A percentile compares a stretch with the other conserved stretches of the same genome.
phyloP scores from a whole-genome alignment of 2,888 invertebrate genomes.

The Temnothorax ravouxi region DNA sequence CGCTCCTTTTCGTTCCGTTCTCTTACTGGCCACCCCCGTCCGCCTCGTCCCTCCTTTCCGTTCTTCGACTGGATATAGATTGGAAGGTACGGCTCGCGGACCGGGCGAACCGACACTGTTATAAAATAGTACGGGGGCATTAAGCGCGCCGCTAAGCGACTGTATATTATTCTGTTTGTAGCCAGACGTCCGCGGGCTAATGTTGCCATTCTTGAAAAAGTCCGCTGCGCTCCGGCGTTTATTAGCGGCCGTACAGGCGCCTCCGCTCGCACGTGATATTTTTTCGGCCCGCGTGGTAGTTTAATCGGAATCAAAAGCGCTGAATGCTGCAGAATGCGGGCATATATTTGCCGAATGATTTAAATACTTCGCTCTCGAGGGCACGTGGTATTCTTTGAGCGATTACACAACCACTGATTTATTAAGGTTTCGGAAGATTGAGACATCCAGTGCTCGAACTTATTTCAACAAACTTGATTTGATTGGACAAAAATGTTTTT shows the following conservation, averaged over 20 bases:
- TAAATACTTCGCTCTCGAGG: not conserved
- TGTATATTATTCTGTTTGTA: slow-evolving; percentile 76
- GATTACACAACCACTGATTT: not conserved
- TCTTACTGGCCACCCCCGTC: slow-evolving; percentile 16
- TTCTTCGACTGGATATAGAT: slow-evolving; percentile 40
- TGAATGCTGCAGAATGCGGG: slow-evolving; percentile 10
- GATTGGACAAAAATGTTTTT: not conserved
- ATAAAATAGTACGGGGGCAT: slow-evolving; percentile 68
- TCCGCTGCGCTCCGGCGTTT: slow-evolving; percentile 49
- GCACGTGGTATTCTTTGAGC: slow-evolving; percentile 24
- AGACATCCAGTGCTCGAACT: not conserved
- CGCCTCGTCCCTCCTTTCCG: not conserved
- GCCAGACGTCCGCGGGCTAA: slow-evolving; percentile 54
- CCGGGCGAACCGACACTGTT: slow-evolving; percentile 44
- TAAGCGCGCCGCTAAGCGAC: slow-evolving; percentile 68
- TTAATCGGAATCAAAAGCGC: slow-evolving; percentile 35
- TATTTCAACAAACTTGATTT: slow-evolving; percentile 7
- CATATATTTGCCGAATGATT: slow-evolving; percentile 14
- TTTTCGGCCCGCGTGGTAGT: slow-evolving; percentile 39
- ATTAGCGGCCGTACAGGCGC: slow-evolving; percentile 50
- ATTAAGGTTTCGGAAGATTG: slow-evolving; percentile 24
- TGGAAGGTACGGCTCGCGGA: slow-evolving; percentile 43
- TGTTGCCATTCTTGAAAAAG: slow-evolving; percentile 65
- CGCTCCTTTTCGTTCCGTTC: slow-evolving; percentile 45
- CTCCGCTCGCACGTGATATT: slow-evolving; percentile 67